phyloP scores from a whole-genome alignment of 2,797 vertebrate species.

The Leptodactylus fallax region DNA sequence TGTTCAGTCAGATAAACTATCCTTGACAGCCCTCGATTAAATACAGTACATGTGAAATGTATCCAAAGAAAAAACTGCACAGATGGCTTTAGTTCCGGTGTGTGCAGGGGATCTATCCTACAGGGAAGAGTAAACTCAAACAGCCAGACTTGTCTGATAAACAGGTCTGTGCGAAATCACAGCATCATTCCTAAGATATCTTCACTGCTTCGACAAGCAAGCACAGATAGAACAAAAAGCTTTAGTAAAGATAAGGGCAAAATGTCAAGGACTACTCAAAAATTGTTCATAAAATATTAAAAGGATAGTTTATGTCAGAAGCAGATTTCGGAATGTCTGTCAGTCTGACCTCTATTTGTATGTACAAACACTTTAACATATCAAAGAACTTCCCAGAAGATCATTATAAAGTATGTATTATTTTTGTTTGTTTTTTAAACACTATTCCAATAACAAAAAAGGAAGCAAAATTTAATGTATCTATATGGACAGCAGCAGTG shows the following conservation, averaged over 20 bases:
- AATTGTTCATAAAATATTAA: not conserved
- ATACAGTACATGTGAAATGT: not conserved
- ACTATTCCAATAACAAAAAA: too few species aligned
- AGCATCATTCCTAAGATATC: conserved; percentile 51
- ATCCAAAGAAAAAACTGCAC: not conserved
- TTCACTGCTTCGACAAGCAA: conserved; percentile 50
- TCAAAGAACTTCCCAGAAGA: too few species aligned
- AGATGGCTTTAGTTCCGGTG: not conserved
- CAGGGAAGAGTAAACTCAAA: not conserved
- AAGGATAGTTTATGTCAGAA: not conserved
- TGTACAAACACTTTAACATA: not conserved
- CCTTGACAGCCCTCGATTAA: not conserved
- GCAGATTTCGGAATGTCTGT: not conserved
- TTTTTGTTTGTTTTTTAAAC: too few species aligned
- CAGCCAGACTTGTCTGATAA: not conserved
- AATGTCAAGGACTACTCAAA: conserved; percentile 45
- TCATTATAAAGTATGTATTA: too few species aligned
- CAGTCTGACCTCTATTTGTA: not conserved
- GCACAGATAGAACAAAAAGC: conserved; percentile 33
- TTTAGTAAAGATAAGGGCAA: conserved; percentile 23
- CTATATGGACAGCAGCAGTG: too few species aligned
- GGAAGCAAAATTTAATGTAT: too few species aligned
- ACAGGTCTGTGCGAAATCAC: conserved; percentile 49
- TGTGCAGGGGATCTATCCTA: not conserved
- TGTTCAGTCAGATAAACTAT: not conserved